Evolutionary conservation across 2,113 vertebrate species (phyloP).

Genomic region (Halichoerus grypus): DNA sequence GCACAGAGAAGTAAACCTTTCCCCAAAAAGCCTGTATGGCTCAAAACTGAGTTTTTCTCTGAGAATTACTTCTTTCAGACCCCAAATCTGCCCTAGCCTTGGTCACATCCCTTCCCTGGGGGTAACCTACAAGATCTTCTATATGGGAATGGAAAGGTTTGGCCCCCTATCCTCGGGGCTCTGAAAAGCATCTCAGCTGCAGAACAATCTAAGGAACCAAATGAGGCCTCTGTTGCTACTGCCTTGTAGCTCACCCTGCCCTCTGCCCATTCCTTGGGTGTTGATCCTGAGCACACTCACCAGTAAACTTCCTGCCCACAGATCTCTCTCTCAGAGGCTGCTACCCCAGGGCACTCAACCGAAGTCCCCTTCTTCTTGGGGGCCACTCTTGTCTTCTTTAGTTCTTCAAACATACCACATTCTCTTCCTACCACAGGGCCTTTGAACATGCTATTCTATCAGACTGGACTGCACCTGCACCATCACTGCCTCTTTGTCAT

Average conservation of each 20-base stretch:
- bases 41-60: neutral
- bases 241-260: neutral
- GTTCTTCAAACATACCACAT: neutral
- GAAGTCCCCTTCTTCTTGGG: neutral
- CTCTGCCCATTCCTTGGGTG: neutral
- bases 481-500: neutral
- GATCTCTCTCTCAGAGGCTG: neutral
- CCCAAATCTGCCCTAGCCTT: neutral
- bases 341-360: neutral
- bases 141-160: neutral
- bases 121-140: neutral
- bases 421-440: neutral
- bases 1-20: neutral
- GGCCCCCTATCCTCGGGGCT: accelerated
- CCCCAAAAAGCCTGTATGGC: neutral
- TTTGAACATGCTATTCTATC: neutral
- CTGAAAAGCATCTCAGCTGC: neutral
- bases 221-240: neutral
- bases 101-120: neutral
- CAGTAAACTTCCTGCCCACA: neutral
- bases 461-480: accelerated
- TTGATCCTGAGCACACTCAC: neutral
- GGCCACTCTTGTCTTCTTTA: neutral
- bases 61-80: neutral
- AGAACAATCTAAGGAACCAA: neutral